Conservation (phyloP, 1,140 invertebrate genomes). For the Tetranychus urticae region DNA sequence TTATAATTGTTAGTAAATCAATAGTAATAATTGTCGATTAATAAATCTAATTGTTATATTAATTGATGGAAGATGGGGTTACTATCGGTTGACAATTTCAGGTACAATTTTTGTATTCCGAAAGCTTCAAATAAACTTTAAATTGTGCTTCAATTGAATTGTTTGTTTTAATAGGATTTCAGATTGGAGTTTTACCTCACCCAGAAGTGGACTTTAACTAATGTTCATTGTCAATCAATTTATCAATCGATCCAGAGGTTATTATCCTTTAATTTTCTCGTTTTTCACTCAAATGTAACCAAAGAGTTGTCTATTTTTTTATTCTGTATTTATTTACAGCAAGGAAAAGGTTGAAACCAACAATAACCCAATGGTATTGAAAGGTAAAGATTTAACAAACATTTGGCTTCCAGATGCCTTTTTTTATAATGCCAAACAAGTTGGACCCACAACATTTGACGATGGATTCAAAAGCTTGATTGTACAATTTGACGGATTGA, state of each 20-base stretch:
- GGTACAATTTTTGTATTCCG: too few relatives aligned
- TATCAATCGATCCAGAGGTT: not conserved
- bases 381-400: slow-evolving; percentile 3
- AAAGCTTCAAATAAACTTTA: too few relatives aligned
- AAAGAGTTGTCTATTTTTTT: too few relatives aligned
- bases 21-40: too few relatives aligned
- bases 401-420: slow-evolving; percentile 67
- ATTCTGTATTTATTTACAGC: too few relatives aligned
- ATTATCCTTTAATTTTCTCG: too few relatives aligned
- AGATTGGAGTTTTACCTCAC: slow-evolving; percentile 5
- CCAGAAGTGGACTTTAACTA: slow-evolving; percentile 1
- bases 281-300: too few relatives aligned
- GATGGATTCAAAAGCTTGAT: slow-evolving; percentile 5
- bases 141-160: too few relatives aligned
- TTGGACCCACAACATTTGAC: slow-evolving; percentile 19
- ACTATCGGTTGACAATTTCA: too few relatives aligned
- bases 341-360: not conserved
- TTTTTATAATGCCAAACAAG: slow-evolving; percentile 57
- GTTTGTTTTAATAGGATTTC: slow-evolving; percentile 3
- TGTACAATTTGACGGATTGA: not conserved
- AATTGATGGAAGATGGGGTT: too few relatives aligned
- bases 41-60: too few relatives aligned
- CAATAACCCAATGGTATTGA: not conserved
- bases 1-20: too few relatives aligned
- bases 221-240: not conserved